phyloP scores from a whole-genome alignment of 2,113 vertebrate species.

The Muscicapa adusta region DNA sequence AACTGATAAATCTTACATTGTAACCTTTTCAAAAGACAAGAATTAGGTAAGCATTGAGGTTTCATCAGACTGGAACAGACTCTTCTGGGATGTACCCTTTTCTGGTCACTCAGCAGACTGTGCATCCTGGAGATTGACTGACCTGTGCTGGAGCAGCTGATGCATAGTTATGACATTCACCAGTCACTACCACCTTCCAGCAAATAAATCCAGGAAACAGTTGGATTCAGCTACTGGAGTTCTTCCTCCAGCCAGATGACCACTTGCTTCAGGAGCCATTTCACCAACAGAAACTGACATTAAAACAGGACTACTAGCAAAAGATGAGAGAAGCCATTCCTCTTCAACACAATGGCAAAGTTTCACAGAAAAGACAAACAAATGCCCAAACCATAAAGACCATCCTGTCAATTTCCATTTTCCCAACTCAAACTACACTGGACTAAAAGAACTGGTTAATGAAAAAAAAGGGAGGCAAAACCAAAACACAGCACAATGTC shows the following conservation, averaged over 20 bases:
- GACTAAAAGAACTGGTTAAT: background rate
- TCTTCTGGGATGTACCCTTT: background rate
- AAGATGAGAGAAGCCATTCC: background rate
- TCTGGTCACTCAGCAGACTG: background rate
- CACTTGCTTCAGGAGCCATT: background rate
- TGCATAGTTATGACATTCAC: background rate
- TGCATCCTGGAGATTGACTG: background rate
- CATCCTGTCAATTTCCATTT: background rate
- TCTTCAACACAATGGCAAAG: background rate
- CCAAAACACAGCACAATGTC: rapidly evolving
- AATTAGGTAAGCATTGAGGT: background rate
- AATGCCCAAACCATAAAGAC: background rate
- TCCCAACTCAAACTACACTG: background rate
- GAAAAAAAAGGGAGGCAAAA: background rate
- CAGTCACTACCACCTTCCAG: background rate
- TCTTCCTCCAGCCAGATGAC: background rate
- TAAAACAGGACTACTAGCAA: background rate
- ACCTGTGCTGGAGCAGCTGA: background rate
- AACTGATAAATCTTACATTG: background rate
- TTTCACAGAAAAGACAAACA: background rate
- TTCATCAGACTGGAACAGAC: background rate
- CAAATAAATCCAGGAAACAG: background rate
- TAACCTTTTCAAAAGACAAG: background rate
- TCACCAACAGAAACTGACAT: background rate
- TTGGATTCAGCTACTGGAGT: background rate